Evolutionary conservation across 2,113 vertebrate species (phyloP).

Genomic region (Lutjanus erythropterus): DNA sequence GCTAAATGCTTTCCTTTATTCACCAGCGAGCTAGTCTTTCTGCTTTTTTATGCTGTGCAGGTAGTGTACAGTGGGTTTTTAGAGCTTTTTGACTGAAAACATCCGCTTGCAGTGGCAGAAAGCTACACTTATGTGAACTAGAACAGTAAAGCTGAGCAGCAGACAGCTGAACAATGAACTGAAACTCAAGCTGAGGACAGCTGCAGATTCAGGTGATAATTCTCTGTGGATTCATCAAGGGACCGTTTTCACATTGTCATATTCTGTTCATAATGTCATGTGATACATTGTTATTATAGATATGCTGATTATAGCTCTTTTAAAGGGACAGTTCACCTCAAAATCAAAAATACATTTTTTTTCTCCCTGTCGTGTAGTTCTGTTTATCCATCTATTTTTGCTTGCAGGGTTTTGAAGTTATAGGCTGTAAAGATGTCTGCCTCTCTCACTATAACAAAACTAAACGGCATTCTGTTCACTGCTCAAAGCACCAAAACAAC

Average conservation of each 20-base stretch:
- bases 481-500: no score
- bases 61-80: neutral
- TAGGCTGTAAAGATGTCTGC: no score
- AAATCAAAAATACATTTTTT: no score
- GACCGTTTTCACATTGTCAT: neutral
- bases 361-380: no score
- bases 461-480: no score
- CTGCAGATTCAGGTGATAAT: neutral
- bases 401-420: no score
- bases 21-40: neutral
- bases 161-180: neutral
- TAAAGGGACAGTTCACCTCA: no score
- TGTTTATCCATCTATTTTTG: no score
- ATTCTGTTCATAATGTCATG: neutral
- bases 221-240: neutral
- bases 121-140: neutral
- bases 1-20: neutral
- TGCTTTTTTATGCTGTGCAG: neutral
- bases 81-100: neutral
- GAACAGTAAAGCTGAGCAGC: accelerated
- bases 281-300: neutral
- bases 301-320: neutral
- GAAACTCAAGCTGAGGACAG: neutral
- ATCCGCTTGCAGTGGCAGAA: neutral
- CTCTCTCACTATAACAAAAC: no score